A percentile compares a stretch with the other conserved stretches of the same genome.
phyloP scores from a whole-genome alignment of 2,888 invertebrate species.

The Apamea anceps region DNA sequence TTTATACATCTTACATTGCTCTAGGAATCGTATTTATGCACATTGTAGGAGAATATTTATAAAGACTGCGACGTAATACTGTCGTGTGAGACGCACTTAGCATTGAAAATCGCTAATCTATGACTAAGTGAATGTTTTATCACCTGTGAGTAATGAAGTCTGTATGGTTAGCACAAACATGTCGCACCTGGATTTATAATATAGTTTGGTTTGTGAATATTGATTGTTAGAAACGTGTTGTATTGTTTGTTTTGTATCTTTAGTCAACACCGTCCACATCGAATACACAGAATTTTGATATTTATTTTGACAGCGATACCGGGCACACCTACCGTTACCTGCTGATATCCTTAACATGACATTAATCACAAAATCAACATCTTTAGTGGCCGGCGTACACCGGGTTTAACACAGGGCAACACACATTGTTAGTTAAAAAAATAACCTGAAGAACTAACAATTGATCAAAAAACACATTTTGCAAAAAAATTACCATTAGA shows the following conservation, averaged over 20 bases:
- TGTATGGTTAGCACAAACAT: conserved; percentile 60
- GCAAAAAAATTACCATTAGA: too few species aligned
- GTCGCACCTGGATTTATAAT: conserved; percentile 57
- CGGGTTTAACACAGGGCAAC: not conserved
- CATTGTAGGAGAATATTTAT: conserved; percentile 6
- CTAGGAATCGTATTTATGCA: conserved; percentile 9
- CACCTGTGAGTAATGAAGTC: conserved; percentile 69
- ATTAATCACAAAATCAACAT: conserved; percentile 4
- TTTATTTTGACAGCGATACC: conserved; percentile 13
- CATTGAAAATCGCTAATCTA: conserved; percentile 81
- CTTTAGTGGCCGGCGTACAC: not conserved
- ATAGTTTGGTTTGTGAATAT: conserved; percentile 11
- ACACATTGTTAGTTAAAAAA: too few species aligned
- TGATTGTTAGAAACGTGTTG: conserved; percentile 20
- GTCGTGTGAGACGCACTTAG: conserved; percentile 52
- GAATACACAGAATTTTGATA: conserved; percentile 5
- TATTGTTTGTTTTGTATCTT: conserved; percentile 39
- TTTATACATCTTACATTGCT: conserved; percentile 19
- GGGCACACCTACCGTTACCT: conserved; percentile 3
- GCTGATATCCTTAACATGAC: conserved; percentile 5
- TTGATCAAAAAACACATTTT: too few species aligned
- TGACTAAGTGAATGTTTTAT: conserved; percentile 78
- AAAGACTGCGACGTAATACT: conserved; percentile 31
- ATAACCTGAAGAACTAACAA: too few species aligned
- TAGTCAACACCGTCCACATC: conserved; percentile 12